Evolutionary conservation across 2,113 vertebrate species (phyloP).

Genomic region (Cromileptes altivelis): DNA sequence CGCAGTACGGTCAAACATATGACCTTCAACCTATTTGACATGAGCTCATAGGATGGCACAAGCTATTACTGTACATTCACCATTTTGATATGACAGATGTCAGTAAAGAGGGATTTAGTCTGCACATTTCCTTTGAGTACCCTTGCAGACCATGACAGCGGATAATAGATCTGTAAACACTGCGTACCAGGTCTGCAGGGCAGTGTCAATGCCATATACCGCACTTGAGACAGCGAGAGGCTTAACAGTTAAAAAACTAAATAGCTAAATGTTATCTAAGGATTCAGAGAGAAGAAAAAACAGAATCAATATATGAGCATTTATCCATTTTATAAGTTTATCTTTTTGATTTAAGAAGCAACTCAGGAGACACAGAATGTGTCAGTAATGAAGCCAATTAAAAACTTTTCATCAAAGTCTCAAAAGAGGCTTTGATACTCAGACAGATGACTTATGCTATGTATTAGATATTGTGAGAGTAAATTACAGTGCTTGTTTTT

Average conservation of each 20-base stretch:
- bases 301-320: constrained; percentile 32
- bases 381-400: constrained; percentile 64
- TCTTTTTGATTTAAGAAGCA: constrained; percentile 44
- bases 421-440: constrained; percentile 50
- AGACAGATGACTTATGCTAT: constrained; percentile 31
- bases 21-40: constrained; percentile 44
- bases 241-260: constrained; percentile 24
- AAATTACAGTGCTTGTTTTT: constrained; percentile 41
- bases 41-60: constrained; percentile 39
- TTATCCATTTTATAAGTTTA: constrained; percentile 41
- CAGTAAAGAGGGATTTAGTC: constrained; percentile 55
- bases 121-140: constrained; percentile 44
- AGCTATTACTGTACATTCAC: constrained; percentile 53
- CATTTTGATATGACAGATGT: constrained; percentile 68
- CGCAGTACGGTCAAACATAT: constrained; percentile 9
- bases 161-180: constrained; percentile 19
- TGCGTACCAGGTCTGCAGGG: neutral
- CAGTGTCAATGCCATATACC: constrained; percentile 8
- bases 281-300: constrained; percentile 24
- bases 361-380: constrained; percentile 40
- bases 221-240: neutral
- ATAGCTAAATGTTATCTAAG: constrained; percentile 20
- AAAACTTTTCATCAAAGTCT: constrained; percentile 66
- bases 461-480: constrained; percentile 27
- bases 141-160: constrained; percentile 17